phyloP scores from a whole-genome alignment of 2,113 vertebrate genomes.

The Abramis brama region DNA sequence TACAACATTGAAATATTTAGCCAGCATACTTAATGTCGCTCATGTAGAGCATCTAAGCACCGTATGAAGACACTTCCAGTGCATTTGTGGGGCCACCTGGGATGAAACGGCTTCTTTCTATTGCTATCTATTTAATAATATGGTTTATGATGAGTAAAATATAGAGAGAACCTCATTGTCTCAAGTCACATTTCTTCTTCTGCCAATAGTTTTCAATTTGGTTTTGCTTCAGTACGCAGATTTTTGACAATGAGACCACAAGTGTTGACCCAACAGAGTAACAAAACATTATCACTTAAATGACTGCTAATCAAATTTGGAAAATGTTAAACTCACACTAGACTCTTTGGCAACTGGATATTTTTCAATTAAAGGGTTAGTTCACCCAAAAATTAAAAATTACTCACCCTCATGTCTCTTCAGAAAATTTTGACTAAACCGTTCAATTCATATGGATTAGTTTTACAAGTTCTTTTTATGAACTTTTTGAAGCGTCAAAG shows the following conservation, averaged over 20 bases:
- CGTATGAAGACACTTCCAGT: conserved; percentile 23
- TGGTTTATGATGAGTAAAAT: conserved; percentile 23
- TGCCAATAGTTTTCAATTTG: neutral
- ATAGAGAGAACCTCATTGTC: conserved; percentile 25
- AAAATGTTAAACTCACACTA: too few relatives aligned
- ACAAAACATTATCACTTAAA: too few relatives aligned
- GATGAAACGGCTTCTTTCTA: conserved; percentile 26
- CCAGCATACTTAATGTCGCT: conserved; percentile 31
- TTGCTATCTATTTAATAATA: conserved; percentile 31
- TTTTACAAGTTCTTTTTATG: too few relatives aligned
- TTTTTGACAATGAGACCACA: neutral
- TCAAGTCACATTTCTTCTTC: neutral
- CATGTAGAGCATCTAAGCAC: conserved; percentile 22
- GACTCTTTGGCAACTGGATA: too few relatives aligned
- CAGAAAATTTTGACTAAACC: too few relatives aligned
- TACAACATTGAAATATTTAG: conserved; percentile 53
- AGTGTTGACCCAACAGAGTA: too few relatives aligned
- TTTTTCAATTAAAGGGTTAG: too few relatives aligned
- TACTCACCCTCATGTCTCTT: too few relatives aligned
- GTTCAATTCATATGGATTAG: too few relatives aligned
- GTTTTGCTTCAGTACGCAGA: neutral
- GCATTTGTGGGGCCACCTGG: conserved; percentile 31
- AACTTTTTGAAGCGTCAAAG: too few relatives aligned
- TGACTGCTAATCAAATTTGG: too few relatives aligned
- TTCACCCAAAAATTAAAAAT: too few relatives aligned